phyloP scores from a whole-genome alignment of 2,797 vertebrate species.

The Oryzias dopingdopingensis region DNA sequence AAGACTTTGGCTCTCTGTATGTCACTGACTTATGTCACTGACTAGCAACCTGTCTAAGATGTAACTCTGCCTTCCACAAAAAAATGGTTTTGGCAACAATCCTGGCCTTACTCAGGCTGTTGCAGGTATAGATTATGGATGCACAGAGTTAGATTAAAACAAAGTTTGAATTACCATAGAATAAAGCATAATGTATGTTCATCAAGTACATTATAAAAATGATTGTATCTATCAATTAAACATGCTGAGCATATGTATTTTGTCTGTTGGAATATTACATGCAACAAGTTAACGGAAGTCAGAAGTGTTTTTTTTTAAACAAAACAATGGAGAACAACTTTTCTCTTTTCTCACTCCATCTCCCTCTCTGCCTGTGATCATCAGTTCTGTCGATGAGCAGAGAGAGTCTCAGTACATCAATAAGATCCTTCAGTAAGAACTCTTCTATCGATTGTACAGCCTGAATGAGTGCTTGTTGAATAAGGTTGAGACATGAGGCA shows the following conservation, averaged over 20 bases:
- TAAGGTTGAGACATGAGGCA: constrained; percentile 24
- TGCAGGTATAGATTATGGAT: too few species aligned
- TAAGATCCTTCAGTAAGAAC: constrained; percentile 60
- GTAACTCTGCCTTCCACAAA: too few species aligned
- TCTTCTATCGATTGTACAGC: constrained; percentile 54
- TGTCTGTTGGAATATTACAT: too few species aligned
- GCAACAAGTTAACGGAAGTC: too few species aligned
- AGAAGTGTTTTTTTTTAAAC: too few species aligned
- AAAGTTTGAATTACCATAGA: too few species aligned
- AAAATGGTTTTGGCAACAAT: not conserved
- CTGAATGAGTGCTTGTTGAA: constrained; percentile 32
- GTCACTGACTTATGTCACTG: not conserved
- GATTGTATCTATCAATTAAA: too few species aligned
- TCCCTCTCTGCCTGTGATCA: constrained; percentile 42
- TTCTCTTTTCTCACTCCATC: constrained; percentile 7
- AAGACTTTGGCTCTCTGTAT: not conserved
- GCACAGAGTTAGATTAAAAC: too few species aligned
- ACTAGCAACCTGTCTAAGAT: not conserved
- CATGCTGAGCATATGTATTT: too few species aligned
- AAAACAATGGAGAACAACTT: not conserved
- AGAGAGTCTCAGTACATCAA: constrained; percentile 52
- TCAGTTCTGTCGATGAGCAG: constrained; percentile 56
- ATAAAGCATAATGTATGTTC: too few species aligned
- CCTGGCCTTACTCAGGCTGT: not conserved
- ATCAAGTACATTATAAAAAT: too few species aligned